Evolutionary conservation across 2,888 invertebrate species (phyloP).

Genomic region (Lamellibrachia columna): DNA sequence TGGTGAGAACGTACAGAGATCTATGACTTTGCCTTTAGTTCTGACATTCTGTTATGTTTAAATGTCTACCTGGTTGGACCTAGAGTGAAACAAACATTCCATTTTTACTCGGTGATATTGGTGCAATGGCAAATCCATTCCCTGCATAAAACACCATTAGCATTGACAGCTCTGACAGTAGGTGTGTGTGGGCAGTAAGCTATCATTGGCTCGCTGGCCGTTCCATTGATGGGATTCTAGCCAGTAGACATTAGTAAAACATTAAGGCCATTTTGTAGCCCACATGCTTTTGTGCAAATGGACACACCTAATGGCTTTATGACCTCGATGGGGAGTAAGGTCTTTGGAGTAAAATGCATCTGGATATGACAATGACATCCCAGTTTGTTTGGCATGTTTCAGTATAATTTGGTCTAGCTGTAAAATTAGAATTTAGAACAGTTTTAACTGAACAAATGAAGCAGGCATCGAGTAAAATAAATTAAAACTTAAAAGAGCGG

Average conservation of each 20-base stretch:
- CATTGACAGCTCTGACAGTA: background rate
- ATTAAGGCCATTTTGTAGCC: background rate
- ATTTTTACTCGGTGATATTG: background rate
- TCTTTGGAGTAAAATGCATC: background rate
- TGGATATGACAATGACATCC: background rate
- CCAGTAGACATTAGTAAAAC: background rate
- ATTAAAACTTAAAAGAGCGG: background rate
- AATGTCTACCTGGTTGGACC: background rate
- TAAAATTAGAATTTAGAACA: background rate
- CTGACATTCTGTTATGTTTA: background rate
- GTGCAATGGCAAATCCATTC: background rate
- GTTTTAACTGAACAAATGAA: background rate
- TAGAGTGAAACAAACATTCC: background rate
- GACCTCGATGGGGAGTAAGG: background rate
- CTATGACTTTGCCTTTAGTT: background rate
- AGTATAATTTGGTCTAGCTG: background rate
- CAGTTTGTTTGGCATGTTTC: background rate
- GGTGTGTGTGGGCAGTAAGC: background rate
- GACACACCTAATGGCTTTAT: constrained; percentile 4
- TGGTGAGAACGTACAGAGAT: background rate
- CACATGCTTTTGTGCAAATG: background rate
- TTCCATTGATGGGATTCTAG: background rate
- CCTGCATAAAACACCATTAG: background rate
- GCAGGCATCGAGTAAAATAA: background rate
- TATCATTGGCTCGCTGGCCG: background rate